A percentile compares a stretch with the other conserved stretches of the same genome.
phyloP scores from a whole-genome alignment of 2,888 invertebrate genomes.

The Cephus nigrinus region DNA sequence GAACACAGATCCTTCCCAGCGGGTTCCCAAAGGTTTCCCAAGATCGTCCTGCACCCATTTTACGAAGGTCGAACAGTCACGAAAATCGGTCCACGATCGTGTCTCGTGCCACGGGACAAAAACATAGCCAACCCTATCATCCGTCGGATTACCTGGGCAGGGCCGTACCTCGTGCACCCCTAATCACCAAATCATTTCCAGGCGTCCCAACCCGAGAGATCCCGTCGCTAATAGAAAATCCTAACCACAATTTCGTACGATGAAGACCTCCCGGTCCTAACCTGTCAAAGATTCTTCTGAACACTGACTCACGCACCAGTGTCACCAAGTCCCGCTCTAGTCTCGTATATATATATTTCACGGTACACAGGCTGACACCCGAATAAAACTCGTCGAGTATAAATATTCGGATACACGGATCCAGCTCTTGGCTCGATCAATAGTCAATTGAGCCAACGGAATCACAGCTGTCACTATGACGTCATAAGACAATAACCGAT shows the following conservation, averaged over 20 bases:
- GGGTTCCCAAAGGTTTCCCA: background rate
- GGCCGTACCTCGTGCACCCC: background rate
- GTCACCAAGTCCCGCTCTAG: background rate
- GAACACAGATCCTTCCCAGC: background rate
- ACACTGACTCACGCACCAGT: background rate
- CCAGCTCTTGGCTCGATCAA: background rate
- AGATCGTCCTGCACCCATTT: constrained; percentile 27
- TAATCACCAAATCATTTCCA: background rate
- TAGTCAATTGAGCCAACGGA: background rate
- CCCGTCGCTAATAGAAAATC: background rate
- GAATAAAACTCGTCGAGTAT: background rate
- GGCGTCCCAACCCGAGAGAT: background rate
- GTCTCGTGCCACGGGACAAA: background rate
- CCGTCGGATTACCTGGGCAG: background rate
- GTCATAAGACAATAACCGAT: background rate
- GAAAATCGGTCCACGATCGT: background rate
- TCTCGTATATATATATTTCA: background rate
- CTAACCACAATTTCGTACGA: background rate
- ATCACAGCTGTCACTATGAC: background rate
- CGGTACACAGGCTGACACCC: background rate
- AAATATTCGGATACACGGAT: background rate
- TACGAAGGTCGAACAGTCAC: constrained; percentile 39
- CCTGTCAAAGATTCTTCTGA: background rate
- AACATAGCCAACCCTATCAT: background rate
- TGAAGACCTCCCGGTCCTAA: background rate